phyloP scores from a whole-genome alignment of 2,888 invertebrate genomes.

The Hemicrepidius hirtus region DNA sequence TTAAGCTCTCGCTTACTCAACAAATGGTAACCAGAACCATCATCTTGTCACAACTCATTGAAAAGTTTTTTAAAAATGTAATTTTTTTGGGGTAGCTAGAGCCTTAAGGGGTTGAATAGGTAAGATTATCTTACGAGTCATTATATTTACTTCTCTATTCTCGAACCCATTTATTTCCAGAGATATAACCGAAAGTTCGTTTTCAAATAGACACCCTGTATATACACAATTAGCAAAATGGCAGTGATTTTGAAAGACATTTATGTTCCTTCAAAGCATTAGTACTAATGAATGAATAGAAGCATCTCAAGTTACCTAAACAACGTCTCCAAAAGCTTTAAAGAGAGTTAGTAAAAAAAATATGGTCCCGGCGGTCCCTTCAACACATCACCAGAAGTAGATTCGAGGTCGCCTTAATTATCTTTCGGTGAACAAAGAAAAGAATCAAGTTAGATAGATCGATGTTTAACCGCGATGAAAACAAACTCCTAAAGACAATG shows the following conservation, averaged over 20 bases:
- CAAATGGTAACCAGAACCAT: too few relatives aligned
- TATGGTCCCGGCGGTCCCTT: background rate
- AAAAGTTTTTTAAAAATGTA: too few relatives aligned
- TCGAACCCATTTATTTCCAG: too few relatives aligned
- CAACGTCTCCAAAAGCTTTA: background rate
- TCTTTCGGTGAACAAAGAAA: slow-evolving; percentile 27
- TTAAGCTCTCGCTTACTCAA: too few relatives aligned
- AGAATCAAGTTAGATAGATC: slow-evolving; percentile 40
- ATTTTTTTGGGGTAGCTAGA: too few relatives aligned
- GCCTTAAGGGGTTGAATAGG: too few relatives aligned
- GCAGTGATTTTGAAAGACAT: background rate
- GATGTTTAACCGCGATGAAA: slow-evolving; percentile 31
- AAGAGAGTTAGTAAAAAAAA: slow-evolving; percentile 9
- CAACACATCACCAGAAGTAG: slow-evolving; percentile 9
- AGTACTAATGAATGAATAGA: slow-evolving; percentile 10
- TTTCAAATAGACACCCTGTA: too few relatives aligned
- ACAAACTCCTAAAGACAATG: slow-evolving; percentile 22
- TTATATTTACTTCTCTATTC: too few relatives aligned
- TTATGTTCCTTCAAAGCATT: background rate
- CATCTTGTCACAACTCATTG: too few relatives aligned
- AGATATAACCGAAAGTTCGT: too few relatives aligned
- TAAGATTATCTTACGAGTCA: too few relatives aligned
- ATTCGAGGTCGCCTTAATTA: slow-evolving; percentile 25
- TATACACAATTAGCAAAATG: background rate
- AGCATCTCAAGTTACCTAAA: slow-evolving; percentile 18